Evolutionary conservation across 1,140 invertebrate species (phyloP).

Genomic region (Pachypsylla venusta): DNA sequence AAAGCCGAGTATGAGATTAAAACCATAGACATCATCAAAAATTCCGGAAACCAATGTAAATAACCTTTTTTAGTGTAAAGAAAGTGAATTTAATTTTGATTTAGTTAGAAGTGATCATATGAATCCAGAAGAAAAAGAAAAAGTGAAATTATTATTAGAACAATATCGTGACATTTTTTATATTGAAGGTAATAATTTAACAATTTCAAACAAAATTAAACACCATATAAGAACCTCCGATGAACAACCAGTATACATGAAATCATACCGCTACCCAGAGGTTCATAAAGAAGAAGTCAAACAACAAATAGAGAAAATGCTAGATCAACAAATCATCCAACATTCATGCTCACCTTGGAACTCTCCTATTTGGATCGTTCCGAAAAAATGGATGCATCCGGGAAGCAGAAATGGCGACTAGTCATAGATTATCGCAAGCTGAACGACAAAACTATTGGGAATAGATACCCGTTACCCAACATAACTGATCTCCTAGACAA

Average conservation of each 20-base stretch:
- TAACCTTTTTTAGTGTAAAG: too few relatives aligned
- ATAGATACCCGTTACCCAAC: conserved; percentile 33
- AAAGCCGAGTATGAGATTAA: too few relatives aligned
- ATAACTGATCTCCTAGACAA: conserved; percentile 33
- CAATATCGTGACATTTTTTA: too few relatives aligned
- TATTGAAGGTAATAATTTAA: too few relatives aligned
- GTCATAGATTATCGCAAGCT: conserved; percentile 21
- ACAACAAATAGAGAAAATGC: conserved; percentile 23
- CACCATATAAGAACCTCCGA: too few relatives aligned
- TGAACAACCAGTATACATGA: conserved; percentile 20
- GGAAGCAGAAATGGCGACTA: conserved; percentile 15
- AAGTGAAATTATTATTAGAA: too few relatives aligned
- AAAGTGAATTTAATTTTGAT: too few relatives aligned
- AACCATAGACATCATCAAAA: too few relatives aligned
- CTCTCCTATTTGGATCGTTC: conserved; percentile 15
- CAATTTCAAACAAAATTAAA: too few relatives aligned
- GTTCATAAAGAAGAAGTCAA: conserved; percentile 27
- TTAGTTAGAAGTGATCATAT: too few relatives aligned
- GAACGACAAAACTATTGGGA: conserved; percentile 23
- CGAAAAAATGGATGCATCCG: conserved; percentile 11
- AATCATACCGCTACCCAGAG: conserved; percentile 28
- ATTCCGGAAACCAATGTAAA: too few relatives aligned
- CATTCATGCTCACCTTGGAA: conserved; percentile 14
- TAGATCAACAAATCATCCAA: conserved; percentile 12
- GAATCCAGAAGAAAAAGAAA: too few relatives aligned